Percentiles rank a stretch among this genome's conserved stretches.
Evolutionary conservation across 2,888 invertebrate genomes (phyloP).

Genomic region (Drosophila suboccidentalis): DNA sequence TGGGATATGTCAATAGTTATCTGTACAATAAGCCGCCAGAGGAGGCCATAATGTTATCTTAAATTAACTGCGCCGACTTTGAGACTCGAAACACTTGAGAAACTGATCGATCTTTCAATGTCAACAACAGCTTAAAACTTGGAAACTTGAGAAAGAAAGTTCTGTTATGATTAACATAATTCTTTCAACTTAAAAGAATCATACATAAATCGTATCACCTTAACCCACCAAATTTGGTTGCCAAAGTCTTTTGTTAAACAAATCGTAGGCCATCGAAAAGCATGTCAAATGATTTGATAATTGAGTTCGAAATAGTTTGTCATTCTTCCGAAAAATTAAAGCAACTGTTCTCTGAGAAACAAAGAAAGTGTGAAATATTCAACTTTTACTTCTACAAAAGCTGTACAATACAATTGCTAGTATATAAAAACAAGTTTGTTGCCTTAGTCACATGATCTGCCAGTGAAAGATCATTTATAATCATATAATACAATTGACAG

Average conservation of each 20-base stretch:
- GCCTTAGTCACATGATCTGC: conserved; percentile 10
- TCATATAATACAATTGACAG: conserved; percentile 27
- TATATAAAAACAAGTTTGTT: conserved; percentile 23
- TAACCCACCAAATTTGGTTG: conserved; percentile 20
- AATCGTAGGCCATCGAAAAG: conserved; percentile 20
- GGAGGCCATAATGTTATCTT: conserved; percentile 51
- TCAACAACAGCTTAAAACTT: conserved; percentile 14
- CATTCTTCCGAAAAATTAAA: conserved; percentile 6
- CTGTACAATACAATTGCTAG: conserved; percentile 7
- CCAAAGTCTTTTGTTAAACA: conserved; percentile 41
- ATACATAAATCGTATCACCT: conserved; percentile 24
- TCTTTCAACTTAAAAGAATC: conserved; percentile 10
- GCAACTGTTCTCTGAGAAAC: conserved; percentile 1
- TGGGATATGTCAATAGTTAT: conserved; percentile 67
- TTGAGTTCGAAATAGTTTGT: conserved; percentile 16
- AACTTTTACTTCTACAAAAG: conserved; percentile 9
- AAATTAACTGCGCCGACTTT: conserved; percentile 60
- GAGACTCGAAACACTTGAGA: conserved; percentile 28
- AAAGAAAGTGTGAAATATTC: conserved; percentile 2
- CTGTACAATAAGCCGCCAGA: conserved; percentile 51
- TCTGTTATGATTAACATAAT: conserved; percentile 47
- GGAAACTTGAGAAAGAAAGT: conserved; percentile 32
- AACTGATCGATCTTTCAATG: conserved; percentile 31
- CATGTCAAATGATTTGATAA: conserved; percentile 22
- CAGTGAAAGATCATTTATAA: conserved; percentile 14